Conservation (phyloP, 2,888 invertebrate genomes). For the Odontomyia ornata region DNA sequence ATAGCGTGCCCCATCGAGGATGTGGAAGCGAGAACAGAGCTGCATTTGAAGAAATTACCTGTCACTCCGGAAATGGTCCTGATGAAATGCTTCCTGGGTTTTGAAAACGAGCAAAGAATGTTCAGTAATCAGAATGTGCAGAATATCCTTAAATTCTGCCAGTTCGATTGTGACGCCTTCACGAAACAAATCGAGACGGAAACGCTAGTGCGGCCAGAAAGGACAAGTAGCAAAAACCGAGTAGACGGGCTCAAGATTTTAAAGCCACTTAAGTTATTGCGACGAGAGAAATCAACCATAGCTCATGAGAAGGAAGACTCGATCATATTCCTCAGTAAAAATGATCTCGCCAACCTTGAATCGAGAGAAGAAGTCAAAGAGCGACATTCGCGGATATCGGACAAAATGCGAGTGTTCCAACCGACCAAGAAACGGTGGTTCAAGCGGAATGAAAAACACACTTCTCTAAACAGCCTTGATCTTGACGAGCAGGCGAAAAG, state of each 20-base stretch:
- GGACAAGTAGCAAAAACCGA: slow-evolving; percentile 64
- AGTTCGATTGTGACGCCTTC: slow-evolving; percentile 64
- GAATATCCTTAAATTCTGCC: slow-evolving; percentile 63
- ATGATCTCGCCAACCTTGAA: slow-evolving; percentile 72
- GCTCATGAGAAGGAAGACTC: slow-evolving; percentile 72
- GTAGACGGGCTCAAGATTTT: slow-evolving; percentile 68
- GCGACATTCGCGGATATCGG: slow-evolving; percentile 52
- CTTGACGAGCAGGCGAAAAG: slow-evolving; percentile 73
- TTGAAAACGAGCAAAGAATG: slow-evolving; percentile 63
- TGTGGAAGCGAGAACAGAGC: slow-evolving; percentile 65
- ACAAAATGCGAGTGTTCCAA: slow-evolving; percentile 64
- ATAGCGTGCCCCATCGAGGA: slow-evolving; percentile 67
- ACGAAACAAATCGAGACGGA: slow-evolving; percentile 62
- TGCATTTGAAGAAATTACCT: slow-evolving; percentile 66
- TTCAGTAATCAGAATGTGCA: slow-evolving; percentile 63
- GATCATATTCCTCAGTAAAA: slow-evolving; percentile 74
- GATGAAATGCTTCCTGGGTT: slow-evolving; percentile 60
- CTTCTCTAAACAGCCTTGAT: slow-evolving; percentile 60
- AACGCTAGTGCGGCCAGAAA: slow-evolving; percentile 61
- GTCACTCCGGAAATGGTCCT: slow-evolving; percentile 63
- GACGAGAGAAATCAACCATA: slow-evolving; percentile 62
- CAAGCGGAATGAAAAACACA: slow-evolving; percentile 62
- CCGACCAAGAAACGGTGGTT: slow-evolving; percentile 75
- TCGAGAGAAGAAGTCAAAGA: slow-evolving; percentile 54
- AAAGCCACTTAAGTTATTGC: slow-evolving; percentile 63